A percentile compares a stretch with the other conserved stretches of the same genome.
These are phyloP conservation scores for Hiodon tergisus DNA, from an alignment of 2,113 vertebrate genomes.

Conservation along the genomic window DNA sequence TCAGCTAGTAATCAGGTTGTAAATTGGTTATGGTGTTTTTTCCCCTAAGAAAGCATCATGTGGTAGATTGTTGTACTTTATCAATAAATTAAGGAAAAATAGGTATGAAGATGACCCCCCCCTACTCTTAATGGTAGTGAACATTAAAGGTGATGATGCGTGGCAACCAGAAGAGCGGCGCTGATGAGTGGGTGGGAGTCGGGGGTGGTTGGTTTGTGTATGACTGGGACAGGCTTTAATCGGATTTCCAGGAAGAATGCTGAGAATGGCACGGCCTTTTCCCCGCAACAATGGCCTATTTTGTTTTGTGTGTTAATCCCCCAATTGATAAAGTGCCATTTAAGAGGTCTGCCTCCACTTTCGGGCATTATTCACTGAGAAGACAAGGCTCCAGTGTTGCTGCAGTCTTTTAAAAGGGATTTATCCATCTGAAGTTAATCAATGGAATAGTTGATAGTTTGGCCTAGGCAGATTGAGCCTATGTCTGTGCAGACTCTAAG, in stretches of 20 bases:
- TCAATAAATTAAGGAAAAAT: no score
- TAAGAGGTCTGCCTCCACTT: slow-evolving; percentile 43
- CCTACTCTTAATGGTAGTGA: slow-evolving; percentile 42
- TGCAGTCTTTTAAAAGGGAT: slow-evolving; percentile 5
- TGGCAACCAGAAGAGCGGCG: slow-evolving; percentile 42
- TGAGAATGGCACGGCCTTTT: slow-evolving; percentile 53
- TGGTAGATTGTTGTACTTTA: no score
- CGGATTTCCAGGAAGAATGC: slow-evolving; percentile 55
- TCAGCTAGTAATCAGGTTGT: neutral
- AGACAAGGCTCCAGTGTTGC: slow-evolving; percentile 44
- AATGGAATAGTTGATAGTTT: neutral
- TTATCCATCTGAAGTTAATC: slow-evolving; percentile 61
- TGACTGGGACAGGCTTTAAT: slow-evolving; percentile 51
- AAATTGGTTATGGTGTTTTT: no score
- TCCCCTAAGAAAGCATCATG: no score
- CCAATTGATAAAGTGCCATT: slow-evolving; percentile 57
- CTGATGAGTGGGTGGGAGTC: slow-evolving; percentile 18
- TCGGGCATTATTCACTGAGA: slow-evolving; percentile 49
- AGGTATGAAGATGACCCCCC: no score
- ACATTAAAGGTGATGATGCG: slow-evolving; percentile 52
- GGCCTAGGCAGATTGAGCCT: neutral
- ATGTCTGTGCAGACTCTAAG: no score
- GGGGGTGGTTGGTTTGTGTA: slow-evolving; percentile 31
- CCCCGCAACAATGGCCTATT: slow-evolving; percentile 29
- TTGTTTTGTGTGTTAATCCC: slow-evolving; percentile 40